phyloP scores from a whole-genome alignment of 1,140 invertebrate genomes.

The Heliothis subflexa region DNA sequence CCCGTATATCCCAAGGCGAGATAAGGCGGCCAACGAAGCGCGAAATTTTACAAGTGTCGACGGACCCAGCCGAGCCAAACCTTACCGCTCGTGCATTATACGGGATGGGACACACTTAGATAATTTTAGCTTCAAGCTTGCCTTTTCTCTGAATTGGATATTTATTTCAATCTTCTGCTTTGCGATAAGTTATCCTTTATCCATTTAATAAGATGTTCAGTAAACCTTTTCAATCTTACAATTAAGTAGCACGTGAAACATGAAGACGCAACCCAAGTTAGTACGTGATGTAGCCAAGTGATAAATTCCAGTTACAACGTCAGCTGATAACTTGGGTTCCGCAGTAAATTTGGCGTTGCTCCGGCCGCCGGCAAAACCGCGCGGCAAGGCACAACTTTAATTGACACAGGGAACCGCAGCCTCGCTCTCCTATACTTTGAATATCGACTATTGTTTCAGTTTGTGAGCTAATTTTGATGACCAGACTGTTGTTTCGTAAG shows the following conservation, averaged over 20 bases:
- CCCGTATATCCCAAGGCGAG: slow-evolving; percentile 31
- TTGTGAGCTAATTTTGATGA: slow-evolving; percentile 22
- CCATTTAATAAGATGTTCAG: background rate
- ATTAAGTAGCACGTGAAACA: background rate
- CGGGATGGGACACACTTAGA: slow-evolving; percentile 26
- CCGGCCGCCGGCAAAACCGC: background rate
- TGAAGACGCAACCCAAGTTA: too few relatives aligned
- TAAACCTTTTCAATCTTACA: background rate
- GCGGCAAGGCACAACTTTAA: slow-evolving; percentile 19
- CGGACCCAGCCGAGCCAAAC: slow-evolving; percentile 17
- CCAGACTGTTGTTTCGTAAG: background rate
- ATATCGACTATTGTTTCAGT: slow-evolving; percentile 14
- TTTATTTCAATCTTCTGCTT: slow-evolving; percentile 10
- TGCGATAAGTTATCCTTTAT: background rate
- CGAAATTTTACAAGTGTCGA: slow-evolving; percentile 74
- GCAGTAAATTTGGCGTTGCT: slow-evolving; percentile 17
- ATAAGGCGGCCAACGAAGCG: slow-evolving; percentile 62
- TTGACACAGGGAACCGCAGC: slow-evolving; percentile 27
- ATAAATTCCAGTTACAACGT: slow-evolving; percentile 19
- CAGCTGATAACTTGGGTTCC: slow-evolving; percentile 11
- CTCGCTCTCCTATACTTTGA: background rate
- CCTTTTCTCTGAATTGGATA: slow-evolving; percentile 20
- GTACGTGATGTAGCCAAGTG: background rate
- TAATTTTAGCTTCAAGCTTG: slow-evolving; percentile 8
- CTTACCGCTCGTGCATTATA: slow-evolving; percentile 41